Conservation (phyloP, 2,888 invertebrate genomes). For the Pelosia muscerda region DNA sequence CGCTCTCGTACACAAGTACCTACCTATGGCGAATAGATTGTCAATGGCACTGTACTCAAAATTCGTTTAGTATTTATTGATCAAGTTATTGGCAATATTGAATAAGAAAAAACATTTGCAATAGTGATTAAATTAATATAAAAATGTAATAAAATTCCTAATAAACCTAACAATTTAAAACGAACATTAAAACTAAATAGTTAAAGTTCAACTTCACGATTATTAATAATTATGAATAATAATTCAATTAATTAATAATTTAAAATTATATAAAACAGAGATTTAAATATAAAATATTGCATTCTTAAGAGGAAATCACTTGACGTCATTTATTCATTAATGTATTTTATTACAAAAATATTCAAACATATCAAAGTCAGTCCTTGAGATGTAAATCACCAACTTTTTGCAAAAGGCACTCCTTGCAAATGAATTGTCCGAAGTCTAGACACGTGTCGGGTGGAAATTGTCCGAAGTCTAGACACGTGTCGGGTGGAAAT, state of each 20-base stretch:
- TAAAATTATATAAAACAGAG: slow-evolving; percentile 48
- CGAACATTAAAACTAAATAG: slow-evolving; percentile 68
- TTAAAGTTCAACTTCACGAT: slow-evolving; percentile 69
- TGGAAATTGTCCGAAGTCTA: too few species aligned
- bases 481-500: slow-evolving; percentile 46
- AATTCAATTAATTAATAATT: slow-evolving; percentile 50
- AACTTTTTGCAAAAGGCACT: slow-evolving; percentile 78
- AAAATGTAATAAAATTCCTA: slow-evolving; percentile 55
- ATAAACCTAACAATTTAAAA: slow-evolving; percentile 65
- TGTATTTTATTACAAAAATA: slow-evolving; percentile 72
- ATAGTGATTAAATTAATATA: slow-evolving; percentile 53
- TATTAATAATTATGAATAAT: slow-evolving; percentile 57
- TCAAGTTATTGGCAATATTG: slow-evolving; percentile 58
- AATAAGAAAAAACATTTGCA: slow-evolving; percentile 57
- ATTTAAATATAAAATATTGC: slow-evolving; percentile 66
- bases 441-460: slow-evolving; percentile 23
- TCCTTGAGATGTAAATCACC: slow-evolving; percentile 71
- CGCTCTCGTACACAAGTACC: slow-evolving; percentile 37
- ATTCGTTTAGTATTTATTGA: slow-evolving; percentile 42
- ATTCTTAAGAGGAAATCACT: slow-evolving; percentile 55
- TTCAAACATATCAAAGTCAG: slow-evolving; percentile 76
- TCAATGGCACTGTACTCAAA: slow-evolving; percentile 60
- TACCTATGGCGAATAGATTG: slow-evolving; percentile 46
- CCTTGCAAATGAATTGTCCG: slow-evolving; percentile 65
- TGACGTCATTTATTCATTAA: slow-evolving; percentile 52